These are phyloP conservation scores for Theristicus caerulescens DNA, from an alignment of 2,113 vertebrate species.

Conservation along the genomic window DNA sequence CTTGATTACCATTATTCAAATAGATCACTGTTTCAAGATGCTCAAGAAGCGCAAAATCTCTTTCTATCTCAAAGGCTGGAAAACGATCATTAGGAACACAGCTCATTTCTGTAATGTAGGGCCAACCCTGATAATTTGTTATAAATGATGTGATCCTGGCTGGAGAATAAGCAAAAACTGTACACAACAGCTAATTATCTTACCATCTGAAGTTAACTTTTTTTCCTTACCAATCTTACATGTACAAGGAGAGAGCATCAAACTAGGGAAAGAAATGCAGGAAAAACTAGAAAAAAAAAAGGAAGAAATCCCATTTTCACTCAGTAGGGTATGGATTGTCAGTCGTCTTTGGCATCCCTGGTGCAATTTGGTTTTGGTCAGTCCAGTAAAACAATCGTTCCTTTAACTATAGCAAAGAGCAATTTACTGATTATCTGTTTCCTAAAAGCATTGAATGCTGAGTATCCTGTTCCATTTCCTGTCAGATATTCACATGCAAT, in stretches of 20 bases:
- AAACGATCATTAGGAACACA: not conserved
- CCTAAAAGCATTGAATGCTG: constrained; percentile 47
- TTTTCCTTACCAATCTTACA: not conserved
- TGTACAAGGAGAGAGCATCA: not conserved
- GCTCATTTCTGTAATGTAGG: not conserved
- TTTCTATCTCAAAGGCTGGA: not conserved
- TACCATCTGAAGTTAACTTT: not conserved
- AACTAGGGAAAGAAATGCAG: not conserved
- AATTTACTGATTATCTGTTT: constrained; percentile 35
- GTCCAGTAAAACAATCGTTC: constrained; percentile 26
- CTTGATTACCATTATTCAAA: not conserved
- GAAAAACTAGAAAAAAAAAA: not conserved
- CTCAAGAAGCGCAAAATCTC: not conserved
- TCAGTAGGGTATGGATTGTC: not conserved
- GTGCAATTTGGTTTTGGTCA: not conserved
- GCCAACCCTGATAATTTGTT: not conserved
- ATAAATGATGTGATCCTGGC: not conserved
- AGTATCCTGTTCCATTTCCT: constrained; percentile 64
- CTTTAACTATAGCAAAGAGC: constrained; percentile 34
- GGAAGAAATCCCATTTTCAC: not conserved
- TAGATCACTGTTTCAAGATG: not conserved
- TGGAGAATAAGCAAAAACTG: not conserved
- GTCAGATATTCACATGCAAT: constrained; percentile 54
- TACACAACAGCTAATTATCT: not conserved
- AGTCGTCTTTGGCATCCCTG: not conserved